Conservation (phyloP, 2,113 vertebrate species). For the Sceloporus undulatus region DNA sequence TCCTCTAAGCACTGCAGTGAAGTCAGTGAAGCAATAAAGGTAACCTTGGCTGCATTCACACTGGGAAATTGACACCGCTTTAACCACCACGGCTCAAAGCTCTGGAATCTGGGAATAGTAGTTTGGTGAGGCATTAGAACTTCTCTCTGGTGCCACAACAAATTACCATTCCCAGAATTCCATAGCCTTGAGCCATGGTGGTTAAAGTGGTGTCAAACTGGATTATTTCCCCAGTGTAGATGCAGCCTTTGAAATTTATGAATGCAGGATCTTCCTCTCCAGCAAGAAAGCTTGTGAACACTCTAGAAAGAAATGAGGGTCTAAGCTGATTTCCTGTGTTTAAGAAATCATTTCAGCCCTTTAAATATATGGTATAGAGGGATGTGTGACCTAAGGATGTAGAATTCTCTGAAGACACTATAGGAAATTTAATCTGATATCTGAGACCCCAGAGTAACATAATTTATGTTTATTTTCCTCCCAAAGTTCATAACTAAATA, state of each 20-base stretch:
- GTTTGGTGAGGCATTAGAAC: too few species aligned
- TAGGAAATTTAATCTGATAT: background rate
- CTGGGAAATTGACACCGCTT: too few species aligned
- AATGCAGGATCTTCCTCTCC: conserved; percentile 19
- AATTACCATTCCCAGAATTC: too few species aligned
- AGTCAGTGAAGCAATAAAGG: conserved; percentile 34
- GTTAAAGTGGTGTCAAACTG: too few species aligned
- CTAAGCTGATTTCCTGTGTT: conserved; percentile 7
- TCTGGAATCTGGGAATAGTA: too few species aligned
- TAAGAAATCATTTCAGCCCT: background rate
- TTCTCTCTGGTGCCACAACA: too few species aligned
- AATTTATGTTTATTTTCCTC: background rate
- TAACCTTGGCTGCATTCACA: background rate
- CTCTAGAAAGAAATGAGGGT: conserved; percentile 10
- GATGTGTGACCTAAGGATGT: background rate
- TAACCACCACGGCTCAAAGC: too few species aligned
- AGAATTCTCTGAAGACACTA: background rate
- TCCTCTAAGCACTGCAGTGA: conserved; percentile 53
- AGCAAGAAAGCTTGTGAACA: background rate
- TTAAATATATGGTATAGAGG: background rate
- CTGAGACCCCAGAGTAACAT: background rate
- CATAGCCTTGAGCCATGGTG: too few species aligned
- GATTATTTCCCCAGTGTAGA: too few species aligned
- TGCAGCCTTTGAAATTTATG: conserved; percentile 31
- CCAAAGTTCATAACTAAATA: background rate